Evolutionary conservation across 2,888 invertebrate species (phyloP).

Genomic region (Phalera bucephala): DNA sequence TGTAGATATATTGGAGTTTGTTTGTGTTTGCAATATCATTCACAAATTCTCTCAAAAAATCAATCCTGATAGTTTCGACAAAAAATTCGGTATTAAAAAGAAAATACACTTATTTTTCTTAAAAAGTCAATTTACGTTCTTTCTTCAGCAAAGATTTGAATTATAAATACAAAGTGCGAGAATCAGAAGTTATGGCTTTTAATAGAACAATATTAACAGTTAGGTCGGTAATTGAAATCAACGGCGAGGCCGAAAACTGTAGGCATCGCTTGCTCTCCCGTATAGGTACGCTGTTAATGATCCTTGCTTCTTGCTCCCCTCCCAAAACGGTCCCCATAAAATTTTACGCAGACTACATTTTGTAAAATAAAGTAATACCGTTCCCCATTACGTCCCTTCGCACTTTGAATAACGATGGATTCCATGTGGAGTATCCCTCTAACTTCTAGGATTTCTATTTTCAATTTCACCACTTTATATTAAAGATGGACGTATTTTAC

Average conservation of each 20-base stretch:
- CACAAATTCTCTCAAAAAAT: too few relatives aligned
- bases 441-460: conserved; percentile 35
- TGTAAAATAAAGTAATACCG: conserved; percentile 64
- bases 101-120: too few relatives aligned
- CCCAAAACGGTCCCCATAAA: conserved; percentile 62
- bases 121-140: conserved; percentile 6
- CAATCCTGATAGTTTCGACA: too few relatives aligned
- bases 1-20: too few relatives aligned
- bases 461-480: too few relatives aligned
- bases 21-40: too few relatives aligned
- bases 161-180: conserved; percentile 16
- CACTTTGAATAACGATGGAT: conserved; percentile 47
- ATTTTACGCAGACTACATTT: conserved; percentile 72
- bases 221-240: conserved; percentile 63
- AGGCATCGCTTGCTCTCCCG: too few relatives aligned
- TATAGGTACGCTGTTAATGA: conserved; percentile 62
- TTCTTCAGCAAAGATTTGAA: conserved; percentile 17
- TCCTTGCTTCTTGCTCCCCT: conserved; percentile 41
- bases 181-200: conserved; percentile 39
- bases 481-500: too few relatives aligned
- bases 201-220: conserved; percentile 50
- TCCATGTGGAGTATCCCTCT: conserved; percentile 39
- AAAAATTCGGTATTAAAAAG: too few relatives aligned
- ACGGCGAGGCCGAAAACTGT: conserved; percentile 49
- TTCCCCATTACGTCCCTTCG: conserved; percentile 35